Conservation (phyloP, 2,888 invertebrate species). For the Conops quadrifasciatus region DNA sequence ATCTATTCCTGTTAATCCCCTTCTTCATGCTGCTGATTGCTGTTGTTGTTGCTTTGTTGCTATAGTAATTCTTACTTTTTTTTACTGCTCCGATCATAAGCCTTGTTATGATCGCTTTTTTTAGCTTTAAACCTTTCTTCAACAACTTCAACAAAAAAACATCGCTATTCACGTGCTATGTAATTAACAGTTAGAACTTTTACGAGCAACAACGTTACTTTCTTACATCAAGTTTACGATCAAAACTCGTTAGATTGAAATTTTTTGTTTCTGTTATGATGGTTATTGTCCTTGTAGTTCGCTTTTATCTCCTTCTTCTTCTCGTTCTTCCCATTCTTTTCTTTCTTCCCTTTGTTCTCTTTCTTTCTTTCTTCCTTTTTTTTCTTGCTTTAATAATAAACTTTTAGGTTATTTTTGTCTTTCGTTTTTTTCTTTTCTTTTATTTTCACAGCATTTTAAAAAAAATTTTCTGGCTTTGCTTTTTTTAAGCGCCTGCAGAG, state of each 20-base stretch:
- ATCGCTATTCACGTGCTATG: neutral
- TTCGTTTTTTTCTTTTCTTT: too few relatives aligned
- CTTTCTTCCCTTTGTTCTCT: neutral
- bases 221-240: conserved; percentile 20
- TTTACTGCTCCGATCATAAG: too few relatives aligned
- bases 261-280: conserved; percentile 4
- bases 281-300: neutral
- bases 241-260: conserved; percentile 25
- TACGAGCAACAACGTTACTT: conserved; percentile 21
- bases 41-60: neutral
- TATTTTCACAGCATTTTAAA: too few relatives aligned
- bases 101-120: neutral
- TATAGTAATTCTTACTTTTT: neutral
- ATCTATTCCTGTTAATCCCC: too few relatives aligned
- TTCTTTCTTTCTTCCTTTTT: conserved; percentile 20
- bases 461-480: too few relatives aligned
- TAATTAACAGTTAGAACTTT: conserved; percentile 33
- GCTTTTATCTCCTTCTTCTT: neutral
- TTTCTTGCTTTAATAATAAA: neutral
- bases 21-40: neutral
- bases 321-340: too few relatives aligned
- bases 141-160: neutral
- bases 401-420: too few relatives aligned
- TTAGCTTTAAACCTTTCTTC: neutral
- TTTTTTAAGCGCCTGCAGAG: too few relatives aligned